phyloP scores from a whole-genome alignment of 1,140 invertebrate species.

The Bombus terrestris region DNA sequence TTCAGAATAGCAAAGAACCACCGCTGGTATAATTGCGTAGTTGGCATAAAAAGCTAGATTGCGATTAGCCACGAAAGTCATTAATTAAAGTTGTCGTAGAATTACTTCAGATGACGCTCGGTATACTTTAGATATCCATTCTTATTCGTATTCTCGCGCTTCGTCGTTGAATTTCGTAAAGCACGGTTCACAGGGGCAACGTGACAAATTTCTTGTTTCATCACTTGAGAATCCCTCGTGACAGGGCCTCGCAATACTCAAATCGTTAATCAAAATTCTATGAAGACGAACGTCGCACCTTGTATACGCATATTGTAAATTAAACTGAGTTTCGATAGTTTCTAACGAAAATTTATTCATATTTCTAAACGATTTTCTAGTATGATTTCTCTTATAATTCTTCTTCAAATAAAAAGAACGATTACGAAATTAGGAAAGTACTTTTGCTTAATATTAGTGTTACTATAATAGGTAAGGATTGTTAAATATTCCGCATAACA shows the following conservation, averaged over 20 bases:
- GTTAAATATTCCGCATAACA: conserved; percentile 8
- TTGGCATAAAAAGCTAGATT: neutral
- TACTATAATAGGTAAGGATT: too few species aligned
- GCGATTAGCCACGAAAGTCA: neutral
- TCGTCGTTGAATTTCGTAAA: conserved; percentile 9
- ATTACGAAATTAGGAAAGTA: too few species aligned
- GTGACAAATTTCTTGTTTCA: neutral
- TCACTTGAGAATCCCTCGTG: neutral
- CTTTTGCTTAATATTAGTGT: too few species aligned
- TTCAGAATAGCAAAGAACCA: neutral
- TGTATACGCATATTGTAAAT: neutral
- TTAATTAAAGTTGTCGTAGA: neutral
- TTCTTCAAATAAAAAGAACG: too few species aligned
- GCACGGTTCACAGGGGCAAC: too few species aligned
- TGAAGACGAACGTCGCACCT: neutral
- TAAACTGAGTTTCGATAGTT: neutral
- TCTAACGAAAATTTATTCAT: neutral
- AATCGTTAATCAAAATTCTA: conserved; percentile 12
- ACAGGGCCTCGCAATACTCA: neutral
- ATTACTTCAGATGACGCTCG: neutral
- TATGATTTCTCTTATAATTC: too few species aligned
- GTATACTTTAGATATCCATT: neutral
- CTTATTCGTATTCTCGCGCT: conserved; percentile 12
- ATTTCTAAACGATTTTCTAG: neutral
- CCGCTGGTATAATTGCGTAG: neutral